Conservation (phyloP, 1,140 invertebrate genomes). For the Drosophila leontia region DNA sequence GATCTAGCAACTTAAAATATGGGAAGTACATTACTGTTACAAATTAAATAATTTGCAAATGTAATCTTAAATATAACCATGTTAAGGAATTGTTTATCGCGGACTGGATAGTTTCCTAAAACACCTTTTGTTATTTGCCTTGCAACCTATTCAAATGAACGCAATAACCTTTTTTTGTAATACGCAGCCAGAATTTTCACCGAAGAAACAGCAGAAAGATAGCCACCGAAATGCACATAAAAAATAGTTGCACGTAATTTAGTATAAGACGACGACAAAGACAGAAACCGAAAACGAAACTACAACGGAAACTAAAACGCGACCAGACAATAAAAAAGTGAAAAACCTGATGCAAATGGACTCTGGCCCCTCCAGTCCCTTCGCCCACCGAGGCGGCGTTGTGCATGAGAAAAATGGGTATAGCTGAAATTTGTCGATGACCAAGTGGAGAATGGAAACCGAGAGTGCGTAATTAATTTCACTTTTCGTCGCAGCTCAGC, state of each 20-base stretch:
- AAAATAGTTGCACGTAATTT: slow-evolving; percentile 83
- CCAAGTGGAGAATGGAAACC: slow-evolving; percentile 46
- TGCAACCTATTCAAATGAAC: slow-evolving; percentile 73
- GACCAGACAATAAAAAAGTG: slow-evolving; percentile 51
- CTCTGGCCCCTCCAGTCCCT: background rate
- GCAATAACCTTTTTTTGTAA: slow-evolving; percentile 58
- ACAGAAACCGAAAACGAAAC: slow-evolving; percentile 53
- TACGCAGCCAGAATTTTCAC: slow-evolving; percentile 74
- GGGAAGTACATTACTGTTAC: background rate
- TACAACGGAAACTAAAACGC: slow-evolving; percentile 46
- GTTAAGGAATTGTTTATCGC: too few species aligned
- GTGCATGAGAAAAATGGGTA: slow-evolving; percentile 64
- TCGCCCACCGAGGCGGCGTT: slow-evolving; percentile 9
- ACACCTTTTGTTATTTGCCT: slow-evolving; percentile 20
- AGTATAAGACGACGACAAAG: slow-evolving; percentile 37
- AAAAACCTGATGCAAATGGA: slow-evolving; percentile 69
- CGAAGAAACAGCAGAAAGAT: slow-evolving; percentile 29
- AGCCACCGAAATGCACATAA: slow-evolving; percentile 54
- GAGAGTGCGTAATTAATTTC: slow-evolving; percentile 77
- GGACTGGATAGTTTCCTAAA: background rate
- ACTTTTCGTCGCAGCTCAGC: slow-evolving; percentile 41
- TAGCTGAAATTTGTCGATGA: slow-evolving; percentile 44
- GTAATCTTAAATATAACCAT: background rate
- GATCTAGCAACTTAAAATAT: too few species aligned
- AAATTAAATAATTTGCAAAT: background rate